phyloP scores from a whole-genome alignment of 2,888 invertebrate genomes.

The Oscheius onirici region DNA sequence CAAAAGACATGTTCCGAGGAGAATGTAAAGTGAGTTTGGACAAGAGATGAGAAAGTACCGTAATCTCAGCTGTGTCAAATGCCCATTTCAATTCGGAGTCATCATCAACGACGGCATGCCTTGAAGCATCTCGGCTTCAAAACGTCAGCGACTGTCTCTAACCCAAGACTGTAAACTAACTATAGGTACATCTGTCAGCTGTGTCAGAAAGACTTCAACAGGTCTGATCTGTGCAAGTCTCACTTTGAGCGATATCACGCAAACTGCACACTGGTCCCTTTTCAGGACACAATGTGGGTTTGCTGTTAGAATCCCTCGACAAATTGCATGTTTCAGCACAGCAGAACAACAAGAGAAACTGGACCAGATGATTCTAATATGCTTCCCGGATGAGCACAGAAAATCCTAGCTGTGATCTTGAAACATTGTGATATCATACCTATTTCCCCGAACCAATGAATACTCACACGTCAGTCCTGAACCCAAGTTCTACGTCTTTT shows the following conservation, averaged over 20 bases:
- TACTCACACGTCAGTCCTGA: too few relatives aligned
- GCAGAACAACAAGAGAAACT: constrained; percentile 24
- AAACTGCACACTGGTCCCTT: not conserved
- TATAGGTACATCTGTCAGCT: constrained; percentile 26
- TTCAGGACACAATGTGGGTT: constrained; percentile 30
- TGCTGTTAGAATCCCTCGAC: too few relatives aligned
- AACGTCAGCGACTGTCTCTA: constrained; percentile 13
- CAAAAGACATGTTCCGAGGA: constrained; percentile 23
- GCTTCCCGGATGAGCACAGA: constrained; percentile 19
- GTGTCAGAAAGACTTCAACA: constrained; percentile 24
- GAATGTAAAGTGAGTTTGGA: constrained; percentile 1
- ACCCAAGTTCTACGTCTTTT: too few relatives aligned
- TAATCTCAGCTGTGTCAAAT: constrained; percentile 28
- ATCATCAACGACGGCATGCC: constrained; percentile 32
- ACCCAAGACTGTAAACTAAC: not conserved
- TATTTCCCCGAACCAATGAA: too few relatives aligned
- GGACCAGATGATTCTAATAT: constrained; percentile 25
- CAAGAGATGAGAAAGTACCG: not conserved
- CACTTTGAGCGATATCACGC: constrained; percentile 34
- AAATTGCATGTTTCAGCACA: constrained; percentile 2
- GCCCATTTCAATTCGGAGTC: constrained; percentile 28
- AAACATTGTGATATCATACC: not conserved
- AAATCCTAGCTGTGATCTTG: not conserved
- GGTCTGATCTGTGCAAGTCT: constrained; percentile 29
- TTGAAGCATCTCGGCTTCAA: constrained; percentile 34